Evolutionary conservation across 2,888 invertebrate species (phyloP).

Genomic region (Chalcis sispes): DNA sequence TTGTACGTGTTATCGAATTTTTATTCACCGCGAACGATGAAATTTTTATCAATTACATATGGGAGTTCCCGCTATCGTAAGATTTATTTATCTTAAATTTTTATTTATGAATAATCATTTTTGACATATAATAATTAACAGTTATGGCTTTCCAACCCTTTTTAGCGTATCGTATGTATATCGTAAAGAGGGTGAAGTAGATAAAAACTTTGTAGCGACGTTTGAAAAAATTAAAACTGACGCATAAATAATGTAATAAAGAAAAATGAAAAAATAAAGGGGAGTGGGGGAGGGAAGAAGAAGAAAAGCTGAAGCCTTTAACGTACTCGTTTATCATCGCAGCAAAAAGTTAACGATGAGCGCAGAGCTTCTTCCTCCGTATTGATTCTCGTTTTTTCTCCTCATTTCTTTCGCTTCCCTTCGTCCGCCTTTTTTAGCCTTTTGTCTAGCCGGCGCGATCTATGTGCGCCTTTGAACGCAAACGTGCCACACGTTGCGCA

Average conservation of each 20-base stretch:
- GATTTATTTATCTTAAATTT: no score
- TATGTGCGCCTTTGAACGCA: slow-evolving; percentile 37
- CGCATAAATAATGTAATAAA: slow-evolving; percentile 19
- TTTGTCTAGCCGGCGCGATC: slow-evolving; percentile 27
- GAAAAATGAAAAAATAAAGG: neutral
- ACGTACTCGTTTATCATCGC: slow-evolving; percentile 29
- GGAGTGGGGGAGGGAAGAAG: neutral
- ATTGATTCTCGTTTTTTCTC: slow-evolving; percentile 44
- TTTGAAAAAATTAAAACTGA: neutral
- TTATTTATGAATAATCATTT: no score
- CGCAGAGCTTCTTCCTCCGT: slow-evolving; percentile 15
- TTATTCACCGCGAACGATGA: no score
- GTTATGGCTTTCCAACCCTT: no score
- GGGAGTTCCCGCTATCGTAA: no score
- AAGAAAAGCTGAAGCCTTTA: neutral
- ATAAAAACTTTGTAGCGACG: neutral
- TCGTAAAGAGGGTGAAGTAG: no score
- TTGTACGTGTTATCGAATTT: no score
- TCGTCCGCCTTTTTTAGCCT: slow-evolving; percentile 3
- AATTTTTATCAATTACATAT: no score
- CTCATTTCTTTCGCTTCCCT: no score
- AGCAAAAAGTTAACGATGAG: slow-evolving; percentile 7
- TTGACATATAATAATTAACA: no score
- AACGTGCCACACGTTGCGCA: slow-evolving; percentile 13
- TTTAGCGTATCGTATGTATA: no score